Evolutionary conservation across 2,888 invertebrate genomes (phyloP).

Genomic region (Lithophane semibrunnea): DNA sequence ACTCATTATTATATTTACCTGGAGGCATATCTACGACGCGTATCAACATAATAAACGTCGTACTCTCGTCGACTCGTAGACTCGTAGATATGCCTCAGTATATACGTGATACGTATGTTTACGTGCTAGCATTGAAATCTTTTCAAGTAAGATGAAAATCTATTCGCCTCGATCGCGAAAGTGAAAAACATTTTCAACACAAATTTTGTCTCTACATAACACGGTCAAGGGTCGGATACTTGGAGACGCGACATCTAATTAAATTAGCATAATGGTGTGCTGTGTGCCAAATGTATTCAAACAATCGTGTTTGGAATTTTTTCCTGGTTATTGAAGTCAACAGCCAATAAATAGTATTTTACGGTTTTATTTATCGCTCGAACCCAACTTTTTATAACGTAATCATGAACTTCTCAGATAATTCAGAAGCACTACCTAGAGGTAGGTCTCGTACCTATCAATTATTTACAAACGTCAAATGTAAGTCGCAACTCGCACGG

Average conservation of each 20-base stretch:
- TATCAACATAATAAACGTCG: background rate
- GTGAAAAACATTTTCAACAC: background rate
- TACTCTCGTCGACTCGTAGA: too few species aligned
- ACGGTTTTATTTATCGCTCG: conserved; percentile 10
- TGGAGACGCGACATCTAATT: conserved; percentile 38
- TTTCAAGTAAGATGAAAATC: background rate
- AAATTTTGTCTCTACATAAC: conserved; percentile 14
- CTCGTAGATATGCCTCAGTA: background rate
- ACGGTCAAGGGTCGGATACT: conserved; percentile 9
- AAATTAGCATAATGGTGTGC: conserved; percentile 50
- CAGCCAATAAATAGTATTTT: background rate
- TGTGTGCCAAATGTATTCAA: conserved; percentile 29
- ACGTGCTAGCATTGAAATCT: background rate
- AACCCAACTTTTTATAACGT: background rate
- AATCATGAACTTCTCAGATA: background rate
- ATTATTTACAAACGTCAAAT: background rate
- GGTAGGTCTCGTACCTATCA: background rate
- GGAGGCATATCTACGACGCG: background rate
- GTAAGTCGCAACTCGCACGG: background rate
- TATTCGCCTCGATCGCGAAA: background rate
- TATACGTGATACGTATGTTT: background rate
- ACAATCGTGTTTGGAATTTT: conserved; percentile 37
- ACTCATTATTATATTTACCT: background rate
- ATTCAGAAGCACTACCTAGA: background rate
- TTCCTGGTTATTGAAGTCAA: conserved; percentile 5